Evolutionary conservation across 2,113 vertebrate species (phyloP), one percentile per base, ranked within the genome.

Genomic region (Monopterus albus): DNA sequence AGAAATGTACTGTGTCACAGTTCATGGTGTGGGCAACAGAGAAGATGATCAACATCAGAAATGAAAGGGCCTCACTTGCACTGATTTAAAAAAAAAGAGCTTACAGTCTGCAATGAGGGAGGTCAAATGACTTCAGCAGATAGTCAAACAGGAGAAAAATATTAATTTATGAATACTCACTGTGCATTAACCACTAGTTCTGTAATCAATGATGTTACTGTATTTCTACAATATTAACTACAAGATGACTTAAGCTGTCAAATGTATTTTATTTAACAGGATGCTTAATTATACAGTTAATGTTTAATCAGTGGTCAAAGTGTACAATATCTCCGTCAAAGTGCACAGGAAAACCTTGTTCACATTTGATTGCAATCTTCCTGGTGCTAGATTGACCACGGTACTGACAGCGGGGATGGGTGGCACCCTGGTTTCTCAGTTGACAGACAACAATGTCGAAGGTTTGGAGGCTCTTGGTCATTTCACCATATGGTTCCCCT

Each of bases 361-460:
- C 45, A 72, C 85, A 87, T 26, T 0, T 12, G 31, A 87, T 78
- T 10, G 15, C 29, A 2, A 87, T 80, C 8, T 0, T 39, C 1
- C 60, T 82, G 42, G 72, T 78, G 13, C 10, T 5, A 4, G 8
- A 0, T 0, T 2, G 11, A 6, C 79, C 81, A 0, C 18, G 2
- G 52, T 87, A 87, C 0, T 82, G 14, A 35, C 85, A 87, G 2
- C 0, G 2, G 15, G 76, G 76, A 3, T 0, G 36, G 0, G 38
- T 13, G 51, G n/a, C 0, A 7, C 6, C 4, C 1, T 35, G 6
- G 14, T 56, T 65, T 46, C 0, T 74, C 66, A 64, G 49, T 2
- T 0, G 18, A 18, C 85, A 87, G 35, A 74, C 63, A 18, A 85
- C 52, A 25, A 82, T 35, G 10, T 1, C 0, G 43, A 87, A 87